phyloP scores from a whole-genome alignment of 1,140 invertebrate genomes.

The Ephestia elutella region DNA sequence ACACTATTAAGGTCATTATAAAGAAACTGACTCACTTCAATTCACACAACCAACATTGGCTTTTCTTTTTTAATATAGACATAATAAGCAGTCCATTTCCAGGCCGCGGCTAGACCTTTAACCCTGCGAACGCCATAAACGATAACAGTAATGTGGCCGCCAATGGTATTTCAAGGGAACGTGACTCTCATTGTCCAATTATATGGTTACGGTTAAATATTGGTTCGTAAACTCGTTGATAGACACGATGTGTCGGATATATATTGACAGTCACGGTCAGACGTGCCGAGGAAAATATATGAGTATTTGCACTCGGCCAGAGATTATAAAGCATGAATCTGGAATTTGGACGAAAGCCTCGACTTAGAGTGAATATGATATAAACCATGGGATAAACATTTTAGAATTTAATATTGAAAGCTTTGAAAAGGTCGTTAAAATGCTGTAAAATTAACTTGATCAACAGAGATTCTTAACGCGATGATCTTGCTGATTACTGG shows the following conservation, averaged over 20 bases:
- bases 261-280: constrained; percentile 4
- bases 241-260: constrained; percentile 5
- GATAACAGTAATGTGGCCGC: constrained; percentile 37
- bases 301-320: not conserved
- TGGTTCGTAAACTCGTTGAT: not conserved
- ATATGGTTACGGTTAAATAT: constrained; percentile 19
- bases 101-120: constrained; percentile 32
- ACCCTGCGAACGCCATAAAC: constrained; percentile 42
- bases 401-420: not conserved
- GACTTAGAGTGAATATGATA: not conserved
- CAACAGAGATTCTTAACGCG: not conserved
- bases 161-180: constrained; percentile 40
- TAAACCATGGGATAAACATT: not conserved
- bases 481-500: not conserved
- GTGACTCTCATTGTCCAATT: constrained; percentile 45
- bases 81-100: constrained; percentile 29
- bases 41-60: not conserved
- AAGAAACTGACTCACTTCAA: not conserved
- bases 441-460: not conserved
- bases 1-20: no score
- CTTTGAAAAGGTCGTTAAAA: not conserved
- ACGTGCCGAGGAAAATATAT: not conserved
- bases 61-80: constrained; percentile 22
- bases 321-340: not conserved
- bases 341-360: not conserved